Base-by-base conservation (phyloP, 2,797 vertebrate species). In the Acanthopagrus latus region DNA sequence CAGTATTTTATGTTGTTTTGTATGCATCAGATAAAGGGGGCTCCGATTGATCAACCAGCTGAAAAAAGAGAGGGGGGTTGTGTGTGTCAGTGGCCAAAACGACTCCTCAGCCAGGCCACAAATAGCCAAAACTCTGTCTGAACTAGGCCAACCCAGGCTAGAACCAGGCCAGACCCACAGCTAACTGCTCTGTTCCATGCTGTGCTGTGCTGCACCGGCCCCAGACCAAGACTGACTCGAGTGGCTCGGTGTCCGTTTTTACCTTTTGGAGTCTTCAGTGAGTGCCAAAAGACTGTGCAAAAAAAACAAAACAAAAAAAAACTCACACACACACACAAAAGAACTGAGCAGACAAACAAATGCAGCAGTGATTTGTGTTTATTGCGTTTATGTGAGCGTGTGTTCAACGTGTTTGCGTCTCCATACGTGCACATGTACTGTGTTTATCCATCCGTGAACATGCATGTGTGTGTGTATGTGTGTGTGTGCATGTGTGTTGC, bases 291-390 rank as follows among this genome's bases (percentile, higher is more conserved):
- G 74, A 86, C 84, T 86, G 86, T 85, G 80, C 74, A 72, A 74
- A 78, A 79, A 80, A 63, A 77, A 70, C 69, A 76, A 74, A 76
- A 74, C 48, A 71, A 71, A 72, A 77, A 77, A 59, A 79, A 74
- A 56, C 76, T 76, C 71, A 64, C 27, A 33, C 29, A 33, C 29
- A 33, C 33, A 76, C 56, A 74, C 71, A 72, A 77, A 76, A 14
- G 2, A 84, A 81, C 79, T 84, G 80, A 92, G 86, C 83, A 89
- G 83, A 91, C 74, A 64, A 89, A 88, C 64, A 86, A 81, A 92
- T 87, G 89, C 90, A 93, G 91, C 92, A 90, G 85, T 71, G 81
- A 57, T 90, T 86, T 86, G 78, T 89, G 81, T 86, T 83, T 56
- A 41, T 62, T n/a, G 27, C 78, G 74, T 74, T 76, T 67, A 11